Conservation (phyloP, 2,113 vertebrate genomes). For the Benitochromis conjunctus region DNA sequence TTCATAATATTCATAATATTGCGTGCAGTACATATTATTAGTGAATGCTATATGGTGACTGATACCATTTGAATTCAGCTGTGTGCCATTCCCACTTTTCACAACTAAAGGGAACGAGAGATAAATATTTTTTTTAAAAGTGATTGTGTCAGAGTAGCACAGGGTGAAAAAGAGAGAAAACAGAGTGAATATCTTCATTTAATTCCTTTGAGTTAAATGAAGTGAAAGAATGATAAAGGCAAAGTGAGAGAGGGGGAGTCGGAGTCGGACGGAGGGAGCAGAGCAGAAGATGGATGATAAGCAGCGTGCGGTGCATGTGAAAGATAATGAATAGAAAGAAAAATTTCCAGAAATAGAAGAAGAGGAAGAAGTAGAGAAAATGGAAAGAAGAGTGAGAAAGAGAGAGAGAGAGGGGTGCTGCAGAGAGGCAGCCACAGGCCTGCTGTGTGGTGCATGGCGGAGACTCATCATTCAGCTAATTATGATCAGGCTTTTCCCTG, state of each 20-base stretch:
- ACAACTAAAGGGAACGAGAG: conserved; percentile 34
- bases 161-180: neutral
- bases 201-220: conserved; percentile 32
- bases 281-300: conserved; percentile 24
- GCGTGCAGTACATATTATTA: neutral
- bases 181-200: conserved; percentile 6
- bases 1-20: neutral
- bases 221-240: conserved; percentile 35
- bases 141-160: neutral
- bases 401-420: conserved; percentile 24
- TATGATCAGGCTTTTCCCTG: conserved; percentile 79
- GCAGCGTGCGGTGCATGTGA: conserved; percentile 1
- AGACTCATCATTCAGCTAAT: conserved; percentile 81
- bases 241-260: neutral
- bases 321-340: conserved; percentile 52
- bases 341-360: conserved; percentile 53
- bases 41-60: neutral
- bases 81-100: conserved; percentile 3
- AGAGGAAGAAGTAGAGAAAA: conserved; percentile 26
- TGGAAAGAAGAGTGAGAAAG: conserved; percentile 28
- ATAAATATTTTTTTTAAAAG: neutral
- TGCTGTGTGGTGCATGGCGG: conserved; percentile 72
- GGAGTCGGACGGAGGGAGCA: neutral
- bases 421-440: conserved; percentile 61
- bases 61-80: conserved; percentile 21